These are phyloP conservation scores for Megalopta genalis DNA, from an alignment of 1,140 invertebrate species.

Conservation along the genomic window DNA sequence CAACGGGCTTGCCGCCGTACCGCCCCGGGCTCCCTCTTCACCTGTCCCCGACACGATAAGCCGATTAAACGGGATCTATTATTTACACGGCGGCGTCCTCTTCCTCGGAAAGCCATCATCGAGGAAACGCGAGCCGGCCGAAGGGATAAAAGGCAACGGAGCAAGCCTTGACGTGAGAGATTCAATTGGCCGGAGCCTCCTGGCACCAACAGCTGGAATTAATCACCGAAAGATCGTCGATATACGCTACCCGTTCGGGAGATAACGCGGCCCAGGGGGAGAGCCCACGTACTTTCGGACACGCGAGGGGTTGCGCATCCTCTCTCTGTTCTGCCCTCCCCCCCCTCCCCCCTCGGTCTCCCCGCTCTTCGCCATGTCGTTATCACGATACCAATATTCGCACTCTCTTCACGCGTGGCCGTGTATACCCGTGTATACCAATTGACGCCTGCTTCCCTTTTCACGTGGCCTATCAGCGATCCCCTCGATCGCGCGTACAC, in stretches of 20 bases:
- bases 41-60: constrained; percentile 16
- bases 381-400: constrained; percentile 49
- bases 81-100: constrained; percentile 15
- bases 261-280: constrained; percentile 9
- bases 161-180: not conserved
- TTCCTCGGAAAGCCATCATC: not conserved
- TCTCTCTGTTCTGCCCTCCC: not conserved
- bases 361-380: not conserved
- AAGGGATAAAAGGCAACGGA: constrained; percentile 2
- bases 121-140: not conserved
- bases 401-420: constrained; percentile 40
- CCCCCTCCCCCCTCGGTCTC: no score
- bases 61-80: constrained; percentile 32
- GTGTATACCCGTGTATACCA: constrained; percentile 35
- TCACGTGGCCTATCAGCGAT: constrained; percentile 21
- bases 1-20: not conserved
- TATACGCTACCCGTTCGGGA: constrained; percentile 8
- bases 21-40: not conserved
- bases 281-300: constrained; percentile 30
- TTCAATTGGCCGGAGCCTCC: constrained; percentile 2
- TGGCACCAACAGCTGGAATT: constrained; percentile 37
- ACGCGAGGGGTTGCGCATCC: constrained; percentile 33
- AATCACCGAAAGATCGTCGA: constrained; percentile 37
- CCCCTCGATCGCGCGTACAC: constrained; percentile 38
- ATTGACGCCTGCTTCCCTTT: constrained; percentile 49